Conservation (phyloP, 2,797 vertebrate species). For the Protosalanx chinensis region DNA sequence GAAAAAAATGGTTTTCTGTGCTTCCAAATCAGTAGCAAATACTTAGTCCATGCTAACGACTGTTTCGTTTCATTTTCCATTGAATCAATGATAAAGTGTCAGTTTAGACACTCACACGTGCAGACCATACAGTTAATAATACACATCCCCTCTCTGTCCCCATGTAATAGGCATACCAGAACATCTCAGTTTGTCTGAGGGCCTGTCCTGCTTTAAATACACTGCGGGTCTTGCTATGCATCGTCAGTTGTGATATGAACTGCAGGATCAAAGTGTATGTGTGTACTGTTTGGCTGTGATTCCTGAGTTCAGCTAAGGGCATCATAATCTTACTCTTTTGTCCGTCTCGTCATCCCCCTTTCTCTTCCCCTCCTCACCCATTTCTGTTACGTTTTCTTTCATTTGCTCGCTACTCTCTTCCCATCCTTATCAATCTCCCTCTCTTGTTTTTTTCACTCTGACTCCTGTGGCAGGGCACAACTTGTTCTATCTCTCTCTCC, state of each 20-base stretch:
- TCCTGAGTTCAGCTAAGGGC: background rate
- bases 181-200: too few species aligned
- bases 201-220: too few species aligned
- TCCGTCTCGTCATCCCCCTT: background rate
- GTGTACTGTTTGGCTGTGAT: background rate
- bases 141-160: background rate
- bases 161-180: too few species aligned
- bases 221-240: too few species aligned
- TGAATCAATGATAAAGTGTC: background rate
- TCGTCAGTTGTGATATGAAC: too few species aligned
- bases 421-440: slow-evolving; percentile 2
- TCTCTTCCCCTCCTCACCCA: background rate
- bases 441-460: background rate
- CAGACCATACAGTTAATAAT: background rate
- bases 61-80: background rate
- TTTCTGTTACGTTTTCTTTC: slow-evolving; percentile 10
- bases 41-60: too few species aligned
- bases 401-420: slow-evolving; percentile 5
- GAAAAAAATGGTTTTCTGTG: too few species aligned
- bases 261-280: too few species aligned
- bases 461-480: background rate
- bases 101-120: background rate
- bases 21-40: too few species aligned
- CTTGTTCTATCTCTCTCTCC: slow-evolving; percentile 2
- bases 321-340: background rate